Percentiles rank a stretch among this genome's conserved stretches.
Evolutionary conservation across 2,797 vertebrate genomes (phyloP).

Genomic region (Lates japonicus): DNA sequence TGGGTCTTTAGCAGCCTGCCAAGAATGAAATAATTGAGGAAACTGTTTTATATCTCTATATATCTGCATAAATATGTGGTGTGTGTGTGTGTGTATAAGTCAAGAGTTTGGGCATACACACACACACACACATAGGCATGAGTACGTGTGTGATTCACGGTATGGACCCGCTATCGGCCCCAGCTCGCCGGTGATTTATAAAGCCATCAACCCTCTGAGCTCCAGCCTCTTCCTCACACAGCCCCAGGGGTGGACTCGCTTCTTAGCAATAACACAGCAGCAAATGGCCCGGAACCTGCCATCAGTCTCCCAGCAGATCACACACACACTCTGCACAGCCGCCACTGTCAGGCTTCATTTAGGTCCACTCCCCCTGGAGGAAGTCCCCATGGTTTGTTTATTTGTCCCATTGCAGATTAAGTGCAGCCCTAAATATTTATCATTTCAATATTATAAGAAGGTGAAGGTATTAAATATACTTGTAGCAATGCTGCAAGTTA

Average conservation of each 20-base stretch:
- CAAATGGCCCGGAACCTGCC: constrained; percentile 73
- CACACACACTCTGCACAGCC: constrained; percentile 47
- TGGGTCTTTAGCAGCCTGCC: constrained; percentile 20
- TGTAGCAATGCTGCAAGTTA: constrained; percentile 15
- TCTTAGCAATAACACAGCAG: constrained; percentile 62
- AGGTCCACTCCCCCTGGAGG: constrained; percentile 46
- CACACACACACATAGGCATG: background rate
- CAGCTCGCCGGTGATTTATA: constrained; percentile 62
- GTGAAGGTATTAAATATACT: background rate
- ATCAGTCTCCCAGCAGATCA: constrained; percentile 67
- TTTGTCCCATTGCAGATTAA: constrained; percentile 29
- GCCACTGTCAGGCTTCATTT: constrained; percentile 69
- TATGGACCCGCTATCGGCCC: constrained; percentile 20
- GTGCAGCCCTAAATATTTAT: background rate
- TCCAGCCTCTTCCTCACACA: constrained; percentile 62
- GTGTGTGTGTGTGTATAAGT: background rate
- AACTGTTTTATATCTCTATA: constrained; percentile 30
- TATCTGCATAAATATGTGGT: background rate
- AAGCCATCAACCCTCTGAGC: constrained; percentile 56
- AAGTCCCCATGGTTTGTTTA: constrained; percentile 59
- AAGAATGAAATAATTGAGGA: constrained; percentile 34
- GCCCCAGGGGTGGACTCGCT: constrained; percentile 58
- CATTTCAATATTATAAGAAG: constrained; percentile 12
- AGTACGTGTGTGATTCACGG: constrained; percentile 12
- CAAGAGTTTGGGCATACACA: background rate